Evolutionary conservation across 2,797 vertebrate genomes (phyloP), one percentile per base, ranked within the genome.

Genomic region (Borostomias antarcticus): DNA sequence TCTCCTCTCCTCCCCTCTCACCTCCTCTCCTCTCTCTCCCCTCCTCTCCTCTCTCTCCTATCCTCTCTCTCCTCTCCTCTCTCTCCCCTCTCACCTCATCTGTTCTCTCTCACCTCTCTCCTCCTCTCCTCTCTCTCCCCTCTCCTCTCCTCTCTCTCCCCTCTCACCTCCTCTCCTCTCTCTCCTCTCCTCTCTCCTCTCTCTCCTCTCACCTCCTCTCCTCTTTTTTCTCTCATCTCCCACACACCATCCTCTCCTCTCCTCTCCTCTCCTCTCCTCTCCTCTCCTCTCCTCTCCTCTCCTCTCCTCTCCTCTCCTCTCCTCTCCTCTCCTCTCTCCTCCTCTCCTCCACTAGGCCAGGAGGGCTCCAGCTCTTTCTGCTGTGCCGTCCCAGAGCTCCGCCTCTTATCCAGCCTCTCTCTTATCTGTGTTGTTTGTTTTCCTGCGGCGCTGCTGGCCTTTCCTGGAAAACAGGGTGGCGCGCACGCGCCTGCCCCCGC

Each of bases 371-470:
- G 15, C 13, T 50, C 19, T 90, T 89, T 89, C 62, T 68, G 76
- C 75, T 78, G 84, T 74, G 65, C 67, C 82, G 77, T 83, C 71
- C 80, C 62, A 23, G 68, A 70, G 72, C 75, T 57, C 67, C 84
- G 82, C 70, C 69, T 29, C 85, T 91, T 92, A 91, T 92, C 91
- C 43, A 78, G 59, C 66, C 70, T 73, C 67, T 29, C 29, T 81
- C 86, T 91, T 92, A 92, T 93, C 90, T 82, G 74, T 23, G 75
- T 85, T 86, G 83, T 89, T 91, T 92, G 80, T 89, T 91, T 91
- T 89, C 77, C 81, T 72, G 82, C 79, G 35, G n/a, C 9, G 9
- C 35, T 82, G 75, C 88, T 58, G 85, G 84, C 84, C 85, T 87
- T 91, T 91, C 89, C 89, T 82, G 89, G 80, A 92, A 91, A 91